Base-by-base conservation (phyloP, 2,113 vertebrate species). In the Sialia sialis region DNA sequence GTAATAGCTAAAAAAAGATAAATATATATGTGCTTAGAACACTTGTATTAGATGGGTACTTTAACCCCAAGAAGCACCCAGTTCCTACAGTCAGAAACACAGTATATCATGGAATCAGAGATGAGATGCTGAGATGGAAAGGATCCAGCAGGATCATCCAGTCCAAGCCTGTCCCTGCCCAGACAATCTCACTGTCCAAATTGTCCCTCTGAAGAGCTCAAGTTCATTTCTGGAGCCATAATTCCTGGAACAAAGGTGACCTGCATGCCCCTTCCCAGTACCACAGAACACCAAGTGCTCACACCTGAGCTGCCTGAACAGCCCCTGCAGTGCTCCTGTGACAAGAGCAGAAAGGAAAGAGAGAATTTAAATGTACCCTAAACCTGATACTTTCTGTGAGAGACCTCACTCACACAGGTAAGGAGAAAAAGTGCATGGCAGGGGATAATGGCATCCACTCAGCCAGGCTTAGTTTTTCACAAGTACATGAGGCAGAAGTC, bases 41-140 rank as follows among this genome's bases (percentile, higher is more conserved):
- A 43, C 32, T 62, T 54, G 7, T 5, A n/a, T 51, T 29, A 63
- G 49, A 48, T 0, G 0, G 36, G 16, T 17, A 64, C 7, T 36
- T 84, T 52, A 25, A 58, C 27, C 4, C 55, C 62, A 82, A 58
- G 56, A 75, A 62, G 15, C 17, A 51, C 25, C 6, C 23, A 44
- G 16, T 43, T 95, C 39, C 67, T 48, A 55, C 36, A 55, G 15
- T 21, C 16, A 38, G 16, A 78, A 90, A 72, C 17, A 23, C 1
- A 2, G 34, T 13, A 38, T 12, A 26, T 21, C 19, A 48, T 21
- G 26, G 59, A 58, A 32, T 18, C 30, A 67, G 13, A 38, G 52
- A 39, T 39, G 39, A 39, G 39, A 39, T 29, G 29, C 41, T 48
- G 69, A 29, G 12, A 16, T 23, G 18, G 41, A 16, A 64, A n/a